phyloP scores from a whole-genome alignment of 1,140 invertebrate genomes.

The Hyles euphorbiae region DNA sequence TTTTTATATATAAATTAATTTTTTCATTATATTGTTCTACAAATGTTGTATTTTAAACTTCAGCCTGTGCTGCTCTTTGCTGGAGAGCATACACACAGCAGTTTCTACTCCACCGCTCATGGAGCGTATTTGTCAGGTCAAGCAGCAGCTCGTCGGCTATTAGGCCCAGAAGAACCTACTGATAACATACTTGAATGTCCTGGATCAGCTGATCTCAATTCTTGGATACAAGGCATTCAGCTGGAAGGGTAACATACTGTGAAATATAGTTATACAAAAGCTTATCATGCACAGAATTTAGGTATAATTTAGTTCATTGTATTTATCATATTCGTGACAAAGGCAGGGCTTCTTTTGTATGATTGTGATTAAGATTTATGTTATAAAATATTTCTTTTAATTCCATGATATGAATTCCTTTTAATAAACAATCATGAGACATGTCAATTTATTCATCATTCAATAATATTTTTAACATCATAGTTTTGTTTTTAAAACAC shows the following conservation, averaged over 20 bases:
- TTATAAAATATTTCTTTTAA: too few relatives aligned
- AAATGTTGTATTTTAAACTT: neutral
- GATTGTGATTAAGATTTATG: neutral
- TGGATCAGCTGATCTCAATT: conserved; percentile 85
- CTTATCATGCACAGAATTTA: conserved; percentile 2
- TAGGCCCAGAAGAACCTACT: conserved; percentile 76
- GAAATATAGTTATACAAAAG: neutral
- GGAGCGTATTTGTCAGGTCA: conserved; percentile 93
- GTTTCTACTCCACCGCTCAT: conserved; percentile 96
- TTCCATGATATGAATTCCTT: too few relatives aligned
- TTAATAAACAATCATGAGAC: too few relatives aligned
- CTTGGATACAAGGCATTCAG: conserved; percentile 87
- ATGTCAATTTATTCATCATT: too few relatives aligned
- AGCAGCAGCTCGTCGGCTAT: conserved; percentile 86
- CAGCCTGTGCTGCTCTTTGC: conserved; percentile 92
- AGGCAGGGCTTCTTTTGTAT: neutral
- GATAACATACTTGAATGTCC: conserved; percentile 81
- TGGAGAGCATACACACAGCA: conserved; percentile 95
- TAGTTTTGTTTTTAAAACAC: too few relatives aligned
- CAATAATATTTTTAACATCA: too few relatives aligned
- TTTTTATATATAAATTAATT: too few relatives aligned
- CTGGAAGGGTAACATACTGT: conserved; percentile 43
- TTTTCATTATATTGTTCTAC: too few relatives aligned
- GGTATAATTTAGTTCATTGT: neutral
- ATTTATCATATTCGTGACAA: conserved; percentile 12